A percentile compares a stretch with the other conserved stretches of the same genome.
phyloP scores from a whole-genome alignment of 2,797 vertebrate species.

The Danionella dracula region DNA sequence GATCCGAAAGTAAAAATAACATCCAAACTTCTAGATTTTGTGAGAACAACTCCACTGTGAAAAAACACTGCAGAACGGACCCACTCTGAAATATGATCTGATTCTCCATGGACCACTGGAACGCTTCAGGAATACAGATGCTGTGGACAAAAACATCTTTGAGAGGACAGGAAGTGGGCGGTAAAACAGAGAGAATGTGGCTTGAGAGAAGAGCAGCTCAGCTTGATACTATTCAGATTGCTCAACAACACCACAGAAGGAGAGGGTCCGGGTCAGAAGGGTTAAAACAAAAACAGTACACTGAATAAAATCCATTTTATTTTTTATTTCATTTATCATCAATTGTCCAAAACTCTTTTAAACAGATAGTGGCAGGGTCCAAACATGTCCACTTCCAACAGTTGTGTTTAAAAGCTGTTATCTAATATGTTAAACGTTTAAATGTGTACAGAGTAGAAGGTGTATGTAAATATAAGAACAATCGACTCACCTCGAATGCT shows the following conservation, averaged over 20 bases:
- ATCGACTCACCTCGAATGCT: slow-evolving; percentile 2
- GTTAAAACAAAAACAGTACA: not conserved
- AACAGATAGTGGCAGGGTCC: too few relatives aligned
- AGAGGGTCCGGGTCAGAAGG: not conserved
- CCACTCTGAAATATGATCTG: not conserved
- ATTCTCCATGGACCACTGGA: not conserved
- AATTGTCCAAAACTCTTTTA: too few relatives aligned
- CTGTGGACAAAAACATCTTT: not conserved
- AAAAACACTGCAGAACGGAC: too few relatives aligned
- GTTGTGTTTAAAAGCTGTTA: not conserved
- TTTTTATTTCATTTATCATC: too few relatives aligned
- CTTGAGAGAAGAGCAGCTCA: slow-evolving; percentile 4
- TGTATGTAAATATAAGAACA: too few relatives aligned
- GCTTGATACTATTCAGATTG: slow-evolving; percentile 4
- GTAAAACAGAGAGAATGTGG: not conserved
- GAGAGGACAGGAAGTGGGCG: slow-evolving; percentile 18
- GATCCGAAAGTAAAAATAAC: too few relatives aligned
- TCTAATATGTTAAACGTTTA: too few relatives aligned
- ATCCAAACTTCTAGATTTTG: too few relatives aligned
- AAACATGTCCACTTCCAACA: not conserved
- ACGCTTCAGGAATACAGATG: slow-evolving; percentile 6
- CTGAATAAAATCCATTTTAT: too few relatives aligned
- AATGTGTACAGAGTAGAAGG: too few relatives aligned
- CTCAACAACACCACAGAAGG: slow-evolving; percentile 4
- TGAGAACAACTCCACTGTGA: too few relatives aligned